Evolutionary conservation across 1,140 invertebrate species (phyloP).

Genomic region (Anoplolepis gracilipes): DNA sequence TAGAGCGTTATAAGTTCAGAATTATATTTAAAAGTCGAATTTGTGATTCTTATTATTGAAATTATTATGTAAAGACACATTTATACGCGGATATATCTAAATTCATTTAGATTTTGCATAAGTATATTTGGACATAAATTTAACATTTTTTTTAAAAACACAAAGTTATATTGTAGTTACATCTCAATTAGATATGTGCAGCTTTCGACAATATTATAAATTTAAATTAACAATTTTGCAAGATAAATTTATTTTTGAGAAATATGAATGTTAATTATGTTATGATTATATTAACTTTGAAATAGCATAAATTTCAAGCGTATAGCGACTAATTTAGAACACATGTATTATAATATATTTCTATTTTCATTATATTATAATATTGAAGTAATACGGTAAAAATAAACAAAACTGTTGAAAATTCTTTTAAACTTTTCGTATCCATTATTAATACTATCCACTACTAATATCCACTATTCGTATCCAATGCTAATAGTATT

Average conservation of each 20-base stretch:
- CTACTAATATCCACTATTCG: too few species aligned
- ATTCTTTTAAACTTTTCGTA: constrained; percentile 3
- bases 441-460: too few species aligned
- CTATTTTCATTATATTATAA: neutral
- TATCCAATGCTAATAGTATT: neutral
- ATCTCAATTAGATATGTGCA: neutral
- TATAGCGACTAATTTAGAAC: neutral
- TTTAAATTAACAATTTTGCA: neutral
- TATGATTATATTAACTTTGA: neutral
- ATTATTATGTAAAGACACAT: neutral
- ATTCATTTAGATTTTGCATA: constrained; percentile 16
- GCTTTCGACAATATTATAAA: neutral
- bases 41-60: neutral
- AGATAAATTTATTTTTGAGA: neutral
- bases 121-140: neutral
- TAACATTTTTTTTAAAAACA: neutral
- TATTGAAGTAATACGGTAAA: neutral
- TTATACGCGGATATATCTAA: neutral
- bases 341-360: neutral
- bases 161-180: neutral
- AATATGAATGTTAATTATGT: neutral
- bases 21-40: neutral
- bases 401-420: neutral
- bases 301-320: neutral
- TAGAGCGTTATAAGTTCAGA: neutral